These are phyloP conservation scores for Mimumesa dahlbomi DNA, from an alignment of 2,888 invertebrate species.

Conservation along the genomic window DNA sequence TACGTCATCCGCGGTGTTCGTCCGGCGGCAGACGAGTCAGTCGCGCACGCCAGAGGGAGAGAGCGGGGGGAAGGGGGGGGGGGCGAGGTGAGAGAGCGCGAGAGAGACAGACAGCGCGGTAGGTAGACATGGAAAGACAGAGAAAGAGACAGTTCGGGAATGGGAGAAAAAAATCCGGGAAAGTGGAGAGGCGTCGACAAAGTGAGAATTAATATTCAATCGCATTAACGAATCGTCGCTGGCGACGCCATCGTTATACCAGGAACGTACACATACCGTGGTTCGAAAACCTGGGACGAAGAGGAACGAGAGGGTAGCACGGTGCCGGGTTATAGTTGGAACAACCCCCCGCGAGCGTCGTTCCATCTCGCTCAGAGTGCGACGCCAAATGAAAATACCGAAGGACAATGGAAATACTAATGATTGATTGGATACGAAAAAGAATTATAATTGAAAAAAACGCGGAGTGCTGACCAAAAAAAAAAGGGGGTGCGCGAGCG, in stretches of 20 bases:
- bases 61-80: background rate
- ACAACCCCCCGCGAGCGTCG: constrained; percentile 41
- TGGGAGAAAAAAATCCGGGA: constrained; percentile 60
- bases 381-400: constrained; percentile 80
- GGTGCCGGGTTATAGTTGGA: background rate
- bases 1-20: constrained; percentile 67
- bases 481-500: constrained; percentile 30
- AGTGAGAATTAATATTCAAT: constrained; percentile 79
- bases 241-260: constrained; percentile 72
- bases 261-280: constrained; percentile 51
- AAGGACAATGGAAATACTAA: constrained; percentile 81
- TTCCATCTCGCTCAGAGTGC: constrained; percentile 69
- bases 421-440: constrained; percentile 81
- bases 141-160: no score
- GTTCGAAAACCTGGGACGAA: constrained; percentile 9
- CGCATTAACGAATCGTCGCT: constrained; percentile 79
- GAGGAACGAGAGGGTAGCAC: background rate
- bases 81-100: no score
- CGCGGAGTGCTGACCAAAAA: constrained; percentile 74
- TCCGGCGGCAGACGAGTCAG: constrained; percentile 56
- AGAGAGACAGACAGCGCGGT: no score
- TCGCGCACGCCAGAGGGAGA: constrained; percentile 4
- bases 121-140: no score
- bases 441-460: constrained; percentile 81
- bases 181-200: constrained; percentile 68